Conservation (phyloP, 2,797 vertebrate species). For the Onychomys arenicola region DNA sequence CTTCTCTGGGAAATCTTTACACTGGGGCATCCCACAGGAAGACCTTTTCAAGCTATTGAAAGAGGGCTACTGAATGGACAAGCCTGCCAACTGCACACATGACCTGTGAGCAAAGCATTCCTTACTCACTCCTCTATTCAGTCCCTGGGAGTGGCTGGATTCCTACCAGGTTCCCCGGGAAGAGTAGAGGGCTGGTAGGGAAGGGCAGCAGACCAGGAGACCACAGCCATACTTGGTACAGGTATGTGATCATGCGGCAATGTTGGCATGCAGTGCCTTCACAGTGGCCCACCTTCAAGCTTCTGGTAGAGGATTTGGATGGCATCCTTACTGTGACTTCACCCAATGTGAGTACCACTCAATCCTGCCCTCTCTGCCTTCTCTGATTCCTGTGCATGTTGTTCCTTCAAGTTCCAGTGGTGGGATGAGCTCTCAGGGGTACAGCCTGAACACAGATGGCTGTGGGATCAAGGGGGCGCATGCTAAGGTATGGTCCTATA, state of each 20-base stretch:
- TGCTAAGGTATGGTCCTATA: rapidly evolving
- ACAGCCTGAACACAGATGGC: neutral
- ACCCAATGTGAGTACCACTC: slow-evolving; percentile 93
- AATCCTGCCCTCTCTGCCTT: rapidly evolving
- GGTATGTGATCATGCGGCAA: slow-evolving; percentile 89
- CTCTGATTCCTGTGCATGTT: neutral
- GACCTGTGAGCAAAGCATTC: slow-evolving; percentile 91
- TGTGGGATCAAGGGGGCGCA: too few relatives aligned
- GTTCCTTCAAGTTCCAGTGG: too few relatives aligned
- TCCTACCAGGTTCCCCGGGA: too few relatives aligned
- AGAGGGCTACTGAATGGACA: slow-evolving; percentile 99
- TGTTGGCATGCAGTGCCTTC: slow-evolving; percentile 98
- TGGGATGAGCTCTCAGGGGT: neutral
- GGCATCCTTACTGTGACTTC: slow-evolving; percentile 95
- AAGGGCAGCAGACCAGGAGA: rapidly evolving
- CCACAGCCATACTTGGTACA: rapidly evolving
- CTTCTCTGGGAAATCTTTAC: slow-evolving; percentile 99
- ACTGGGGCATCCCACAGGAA: slow-evolving; percentile 97
- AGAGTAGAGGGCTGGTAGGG: neutral
- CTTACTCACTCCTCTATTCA: too few relatives aligned
- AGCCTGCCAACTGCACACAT: slow-evolving; percentile 97
- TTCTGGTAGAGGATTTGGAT: slow-evolving; percentile 98
- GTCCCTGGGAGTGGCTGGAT: neutral
- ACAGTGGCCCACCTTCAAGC: slow-evolving; percentile 97
- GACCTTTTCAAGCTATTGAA: slow-evolving; percentile 99